Base-by-base conservation (phyloP, 2,888 invertebrate genomes). In the Flabesymbios commensalis region DNA sequence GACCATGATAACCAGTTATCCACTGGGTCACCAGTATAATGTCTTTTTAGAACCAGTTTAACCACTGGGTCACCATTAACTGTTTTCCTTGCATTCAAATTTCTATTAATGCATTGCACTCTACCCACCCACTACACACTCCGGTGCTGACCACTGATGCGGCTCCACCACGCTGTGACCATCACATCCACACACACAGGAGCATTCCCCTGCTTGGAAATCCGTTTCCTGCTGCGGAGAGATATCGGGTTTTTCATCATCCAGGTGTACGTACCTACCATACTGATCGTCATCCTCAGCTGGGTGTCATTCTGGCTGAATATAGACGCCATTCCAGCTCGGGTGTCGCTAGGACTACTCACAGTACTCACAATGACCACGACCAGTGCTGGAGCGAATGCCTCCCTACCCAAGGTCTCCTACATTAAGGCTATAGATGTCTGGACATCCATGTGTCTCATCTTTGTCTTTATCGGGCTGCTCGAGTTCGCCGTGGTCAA, bases 251-350 rank as follows among this genome's bases (percentile, higher is more conserved):
- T 52, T 52, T 68, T 70, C 54, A 59, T 68, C 51, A 68, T 68
- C 53, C 68, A 68, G 48, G 52, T 68, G 7, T 68, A 68, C 33
- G 53, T 68, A 1, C 68, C 68, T 10, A 62, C 48, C 29, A 63
- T 68, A 5, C 63, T 68, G 14, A 68, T 94, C 78, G 94, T 94
- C 45, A 93, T 94, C 61, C 93, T 94, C 92, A 93, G 93, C 88
- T 94, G 94, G 94, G 93, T 94, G 70, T 94, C 94, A 0, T 94
- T 94, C 85, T 94, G 94, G 94, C 93, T 94, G 74, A 93, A 68
- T 49, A 61, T 73, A 14, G 93, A 93, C 82, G 93, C 94, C 3
- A 92, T 93, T 72, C 94, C 94, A 0, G 93, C 93, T 0, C 86
- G 93, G 61, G 92, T 94, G 59, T 93, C 93, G 0, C 84, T 93